Evolutionary conservation across 2,797 vertebrate genomes (phyloP), one percentile per base, ranked within the genome.

Genomic region (Neoniphon sammara): DNA sequence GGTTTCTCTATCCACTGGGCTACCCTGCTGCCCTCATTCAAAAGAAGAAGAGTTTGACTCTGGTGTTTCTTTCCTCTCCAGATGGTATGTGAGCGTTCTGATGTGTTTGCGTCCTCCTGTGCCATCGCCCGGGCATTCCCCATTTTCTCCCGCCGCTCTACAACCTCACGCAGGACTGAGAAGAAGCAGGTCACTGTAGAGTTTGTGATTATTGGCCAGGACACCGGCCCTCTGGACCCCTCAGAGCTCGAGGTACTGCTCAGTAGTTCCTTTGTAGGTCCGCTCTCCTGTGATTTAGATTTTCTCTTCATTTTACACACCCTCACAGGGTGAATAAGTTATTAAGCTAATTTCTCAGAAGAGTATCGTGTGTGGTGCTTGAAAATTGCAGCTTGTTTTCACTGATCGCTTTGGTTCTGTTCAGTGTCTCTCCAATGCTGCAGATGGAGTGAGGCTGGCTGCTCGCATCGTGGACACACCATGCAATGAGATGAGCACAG

Each of bases 381-480:
- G 14, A 6, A 31, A 20, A 60, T 14, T 15, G 58, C 6, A 12
- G 12, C 39, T 11, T 44, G 6, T 55, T 27, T 55, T 31, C 8
- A 50, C 66, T 77, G 3, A 80, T 46, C 15, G 25, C 20, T 67
- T 62, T 59, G 75, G 83, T 85, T 71, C 3, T 83, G 30, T 84
- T 61, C 77, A 99, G 98, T 99, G 97, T 83, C 92, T 99, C 81
- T 81, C 94, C 53, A 98, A 90, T 0, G 93, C 95, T 56, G 94
- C 96, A 0, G 97, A 99, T 15, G 97, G 97, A 0, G 94, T 99
- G 53, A 93, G 97, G 21, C 88, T 99, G 90, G 97, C 98, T 0
- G 98, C 98, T 66, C 95, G 97, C 10, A 98, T 99, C 3, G 98
- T 99, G 88, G 98, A 99, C 93, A 96, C 96, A 0, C 98, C 98